Percentiles rank a stretch among this genome's conserved stretches.
phyloP scores from a whole-genome alignment of 2,888 invertebrate species.

The Sycophila texana region DNA sequence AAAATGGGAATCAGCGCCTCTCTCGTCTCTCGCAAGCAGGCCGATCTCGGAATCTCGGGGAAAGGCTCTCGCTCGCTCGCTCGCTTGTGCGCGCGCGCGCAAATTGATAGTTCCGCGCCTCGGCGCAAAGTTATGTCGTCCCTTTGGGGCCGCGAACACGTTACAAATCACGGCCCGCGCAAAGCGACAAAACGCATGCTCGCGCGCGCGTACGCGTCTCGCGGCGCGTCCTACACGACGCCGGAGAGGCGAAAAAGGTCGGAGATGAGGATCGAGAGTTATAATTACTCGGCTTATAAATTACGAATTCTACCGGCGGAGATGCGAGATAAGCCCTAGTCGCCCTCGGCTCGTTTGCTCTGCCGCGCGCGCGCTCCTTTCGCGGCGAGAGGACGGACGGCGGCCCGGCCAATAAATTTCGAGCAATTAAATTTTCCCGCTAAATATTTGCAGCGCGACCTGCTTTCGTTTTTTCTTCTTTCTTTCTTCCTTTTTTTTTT shows the following conservation, averaged over 20 bases:
- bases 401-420: constrained; percentile 53
- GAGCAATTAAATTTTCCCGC: constrained; percentile 53
- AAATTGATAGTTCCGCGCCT: constrained; percentile 42
- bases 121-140: constrained; percentile 12
- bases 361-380: neutral
- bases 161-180: constrained; percentile 57
- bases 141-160: constrained; percentile 30
- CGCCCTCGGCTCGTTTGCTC: neutral
- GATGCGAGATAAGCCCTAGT: constrained; percentile 60
- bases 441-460: constrained; percentile 36
- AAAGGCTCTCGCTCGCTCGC: neutral
- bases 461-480: neutral
- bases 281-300: constrained; percentile 64
- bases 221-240: constrained; percentile 51
- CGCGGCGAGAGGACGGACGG: constrained; percentile 6
- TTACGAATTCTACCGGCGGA: constrained; percentile 59
- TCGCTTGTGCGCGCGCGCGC: neutral
- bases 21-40: neutral
- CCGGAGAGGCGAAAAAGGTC: neutral
- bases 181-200: constrained; percentile 57
- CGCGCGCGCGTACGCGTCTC: constrained; percentile 57
- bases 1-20: neutral
- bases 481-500: too few relatives aligned
- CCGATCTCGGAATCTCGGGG: constrained; percentile 17
- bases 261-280: constrained; percentile 57